These are phyloP conservation scores for Lithophane ornitopus DNA, from an alignment of 2,888 invertebrate species.

Conservation along the genomic window DNA sequence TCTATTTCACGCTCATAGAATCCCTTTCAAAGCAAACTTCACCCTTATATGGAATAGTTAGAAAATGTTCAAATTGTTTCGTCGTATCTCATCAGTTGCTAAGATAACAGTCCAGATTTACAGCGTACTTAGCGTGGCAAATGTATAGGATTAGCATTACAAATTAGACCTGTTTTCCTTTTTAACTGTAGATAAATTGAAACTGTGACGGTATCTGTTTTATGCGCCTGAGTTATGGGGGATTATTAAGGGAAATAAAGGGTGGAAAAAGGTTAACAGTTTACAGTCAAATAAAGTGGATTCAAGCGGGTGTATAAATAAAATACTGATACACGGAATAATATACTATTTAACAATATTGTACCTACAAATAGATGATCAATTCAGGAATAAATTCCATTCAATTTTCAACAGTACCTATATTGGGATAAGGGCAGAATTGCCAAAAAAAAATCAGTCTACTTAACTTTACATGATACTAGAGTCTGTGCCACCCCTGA, in stretches of 20 bases:
- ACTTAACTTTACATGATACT: too few relatives aligned
- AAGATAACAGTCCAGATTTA: constrained; percentile 61
- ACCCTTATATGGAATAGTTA: constrained; percentile 26
- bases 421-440: neutral
- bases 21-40: constrained; percentile 13
- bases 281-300: constrained; percentile 39
- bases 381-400: neutral
- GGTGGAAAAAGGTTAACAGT: neutral
- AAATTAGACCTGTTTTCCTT: constrained; percentile 64
- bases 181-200: constrained; percentile 59
- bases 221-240: constrained; percentile 65
- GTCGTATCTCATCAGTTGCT: constrained; percentile 37
- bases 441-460: neutral
- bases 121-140: constrained; percentile 59
- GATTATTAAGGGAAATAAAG: constrained; percentile 31
- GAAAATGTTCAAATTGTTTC: constrained; percentile 43
- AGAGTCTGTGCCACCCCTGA: too few relatives aligned
- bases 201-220: constrained; percentile 43
- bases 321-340: neutral
- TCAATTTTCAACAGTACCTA: neutral
- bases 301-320: constrained; percentile 68
- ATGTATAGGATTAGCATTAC: constrained; percentile 67
- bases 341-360: too few relatives aligned
- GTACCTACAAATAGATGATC: neutral
- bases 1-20: constrained; percentile 5